These are phyloP conservation scores for Ellobium chinense DNA, from an alignment of 2,888 invertebrate genomes.

Conservation along the genomic window DNA sequence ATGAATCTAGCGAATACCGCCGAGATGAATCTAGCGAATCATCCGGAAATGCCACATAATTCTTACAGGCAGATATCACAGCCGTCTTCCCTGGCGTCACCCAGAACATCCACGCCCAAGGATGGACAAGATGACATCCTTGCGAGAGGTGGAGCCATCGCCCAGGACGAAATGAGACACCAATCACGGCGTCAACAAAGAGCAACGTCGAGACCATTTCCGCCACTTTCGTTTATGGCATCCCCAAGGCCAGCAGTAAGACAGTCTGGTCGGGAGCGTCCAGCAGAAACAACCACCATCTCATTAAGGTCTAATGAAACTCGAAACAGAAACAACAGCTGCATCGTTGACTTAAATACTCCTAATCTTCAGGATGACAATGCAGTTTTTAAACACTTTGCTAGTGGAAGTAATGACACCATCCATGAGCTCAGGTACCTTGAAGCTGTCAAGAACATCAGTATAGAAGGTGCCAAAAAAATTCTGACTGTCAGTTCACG, in stretches of 20 bases:
- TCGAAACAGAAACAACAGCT: slow-evolving; percentile 9
- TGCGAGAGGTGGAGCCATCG: no score
- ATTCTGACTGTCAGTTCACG: no score
- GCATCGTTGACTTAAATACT: background rate
- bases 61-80: background rate
- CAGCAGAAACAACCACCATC: background rate
- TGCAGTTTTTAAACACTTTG: no score
- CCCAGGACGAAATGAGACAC: no score
- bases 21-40: background rate
- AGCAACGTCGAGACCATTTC: no score
- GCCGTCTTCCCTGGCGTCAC: background rate
- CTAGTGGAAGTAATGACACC: no score
- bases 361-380: no score
- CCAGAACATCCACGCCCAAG: background rate
- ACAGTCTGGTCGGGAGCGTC: background rate
- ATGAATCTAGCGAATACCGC: background rate
- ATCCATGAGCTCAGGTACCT: background rate
- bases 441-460: background rate
- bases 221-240: no score
- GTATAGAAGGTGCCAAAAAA: no score
- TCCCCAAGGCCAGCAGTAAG: background rate
- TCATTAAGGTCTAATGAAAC: no score
- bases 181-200: no score
- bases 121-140: no score
- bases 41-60: background rate